A percentile compares a stretch with the other conserved stretches of the same genome.
Evolutionary conservation across 2,797 vertebrate genomes (phyloP).

Genomic region (Sebastes hubbsi): DNA sequence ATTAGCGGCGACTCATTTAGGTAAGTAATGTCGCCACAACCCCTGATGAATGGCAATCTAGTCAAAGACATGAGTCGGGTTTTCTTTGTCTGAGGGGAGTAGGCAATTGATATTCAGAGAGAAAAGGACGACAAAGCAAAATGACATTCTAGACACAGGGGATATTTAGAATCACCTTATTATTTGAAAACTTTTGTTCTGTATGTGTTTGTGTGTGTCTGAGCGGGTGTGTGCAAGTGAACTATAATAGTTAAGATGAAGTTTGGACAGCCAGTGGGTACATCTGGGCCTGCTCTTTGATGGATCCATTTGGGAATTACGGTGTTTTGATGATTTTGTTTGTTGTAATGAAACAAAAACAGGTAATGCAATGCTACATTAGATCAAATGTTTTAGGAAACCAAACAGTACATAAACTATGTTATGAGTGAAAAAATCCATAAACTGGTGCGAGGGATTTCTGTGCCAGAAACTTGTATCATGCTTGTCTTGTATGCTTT

Average conservation of each 20-base stretch:
- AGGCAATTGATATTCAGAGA: slow-evolving; percentile 29
- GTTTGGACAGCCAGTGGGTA: not conserved
- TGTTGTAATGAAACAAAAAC: not conserved
- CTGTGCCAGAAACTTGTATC: not conserved
- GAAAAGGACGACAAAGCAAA: slow-evolving; percentile 9
- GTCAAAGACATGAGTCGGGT: slow-evolving; percentile 61
- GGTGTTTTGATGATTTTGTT: not conserved
- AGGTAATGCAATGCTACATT: not conserved
- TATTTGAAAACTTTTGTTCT: not conserved
- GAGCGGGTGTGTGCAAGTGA: not conserved
- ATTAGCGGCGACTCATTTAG: slow-evolving; percentile 80
- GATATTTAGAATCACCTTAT: not conserved
- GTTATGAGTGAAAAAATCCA: not conserved
- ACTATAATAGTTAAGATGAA: not conserved
- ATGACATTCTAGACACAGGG: slow-evolving; percentile 8
- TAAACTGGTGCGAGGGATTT: not conserved
- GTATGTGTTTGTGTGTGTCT: not conserved
- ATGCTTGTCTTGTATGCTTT: not conserved
- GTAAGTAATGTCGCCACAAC: slow-evolving; percentile 77
- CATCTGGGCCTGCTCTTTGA: not conserved
- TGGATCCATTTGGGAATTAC: not conserved
- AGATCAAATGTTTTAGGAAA: not conserved
- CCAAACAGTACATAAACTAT: not conserved
- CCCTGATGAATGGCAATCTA: slow-evolving; percentile 72
- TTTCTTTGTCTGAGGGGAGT: slow-evolving; percentile 39